Conservation (phyloP, 2,888 invertebrate genomes). For the Orthosia cruda region DNA sequence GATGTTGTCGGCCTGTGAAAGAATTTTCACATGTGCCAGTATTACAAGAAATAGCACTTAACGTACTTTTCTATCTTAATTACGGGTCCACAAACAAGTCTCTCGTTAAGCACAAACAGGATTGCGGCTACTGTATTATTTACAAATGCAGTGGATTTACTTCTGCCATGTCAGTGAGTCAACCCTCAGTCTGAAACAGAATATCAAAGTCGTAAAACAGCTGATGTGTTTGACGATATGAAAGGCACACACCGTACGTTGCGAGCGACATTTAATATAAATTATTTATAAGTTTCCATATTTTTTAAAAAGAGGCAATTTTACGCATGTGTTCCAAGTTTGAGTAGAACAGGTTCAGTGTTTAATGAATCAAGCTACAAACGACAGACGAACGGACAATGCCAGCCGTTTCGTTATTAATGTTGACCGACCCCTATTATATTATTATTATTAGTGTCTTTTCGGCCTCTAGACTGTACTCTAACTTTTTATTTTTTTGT, state of each 20-base stretch:
- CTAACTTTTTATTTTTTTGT: constrained; percentile 36
- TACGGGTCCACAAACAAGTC: constrained; percentile 20
- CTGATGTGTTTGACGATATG: constrained; percentile 51
- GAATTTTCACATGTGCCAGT: constrained; percentile 12
- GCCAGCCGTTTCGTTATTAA: constrained; percentile 36
- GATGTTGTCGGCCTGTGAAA: constrained; percentile 15
- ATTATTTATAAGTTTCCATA: constrained; percentile 57
- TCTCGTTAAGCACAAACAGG: constrained; percentile 29
- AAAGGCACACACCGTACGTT: constrained; percentile 42
- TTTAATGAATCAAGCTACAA: constrained; percentile 49
- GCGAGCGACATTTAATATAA: constrained; percentile 40
- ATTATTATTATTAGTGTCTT: constrained; percentile 42
- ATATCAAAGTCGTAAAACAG: constrained; percentile 62
- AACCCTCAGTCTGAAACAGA: constrained; percentile 57
- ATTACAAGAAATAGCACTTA: constrained; percentile 9
- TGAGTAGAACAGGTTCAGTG: constrained; percentile 33
- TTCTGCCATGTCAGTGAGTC: constrained; percentile 29
- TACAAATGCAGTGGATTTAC: constrained; percentile 40
- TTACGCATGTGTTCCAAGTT: constrained; percentile 53
- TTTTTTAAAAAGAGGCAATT: constrained; percentile 46
- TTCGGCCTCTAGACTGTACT: constrained; percentile 17
- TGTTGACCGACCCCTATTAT: constrained; percentile 49
- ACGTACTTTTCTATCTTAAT: constrained; percentile 27
- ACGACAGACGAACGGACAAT: constrained; percentile 41
- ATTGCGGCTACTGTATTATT: constrained; percentile 52